phyloP scores from a whole-genome alignment of 2,113 vertebrate species.

The Camelus bactrianus region DNA sequence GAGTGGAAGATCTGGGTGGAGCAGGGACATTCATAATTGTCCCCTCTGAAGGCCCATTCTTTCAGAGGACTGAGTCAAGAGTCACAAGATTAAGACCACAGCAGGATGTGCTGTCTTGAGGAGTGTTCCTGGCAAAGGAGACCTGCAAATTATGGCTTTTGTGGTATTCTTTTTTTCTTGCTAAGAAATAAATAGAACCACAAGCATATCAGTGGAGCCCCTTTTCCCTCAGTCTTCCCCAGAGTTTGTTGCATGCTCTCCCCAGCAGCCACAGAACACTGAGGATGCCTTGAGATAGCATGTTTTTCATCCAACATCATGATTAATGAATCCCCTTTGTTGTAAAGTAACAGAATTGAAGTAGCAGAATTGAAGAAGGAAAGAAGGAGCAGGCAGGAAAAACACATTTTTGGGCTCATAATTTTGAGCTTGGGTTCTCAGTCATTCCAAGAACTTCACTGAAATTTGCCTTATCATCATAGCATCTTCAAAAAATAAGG shows the following conservation, averaged over 20 bases:
- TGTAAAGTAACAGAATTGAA: background rate
- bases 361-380: background rate
- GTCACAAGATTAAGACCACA: background rate
- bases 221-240: background rate
- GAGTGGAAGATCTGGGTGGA: background rate
- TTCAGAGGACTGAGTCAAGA: background rate
- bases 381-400: background rate
- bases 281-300: background rate
- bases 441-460: background rate
- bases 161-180: slow-evolving; percentile 35
- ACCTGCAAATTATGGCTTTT: slow-evolving; percentile 23
- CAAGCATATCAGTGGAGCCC: background rate
- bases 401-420: background rate
- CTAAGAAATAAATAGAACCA: slow-evolving; percentile 16
- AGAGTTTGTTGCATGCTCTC: background rate
- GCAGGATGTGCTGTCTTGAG: background rate
- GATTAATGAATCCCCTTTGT: background rate
- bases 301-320: slow-evolving; percentile 38
- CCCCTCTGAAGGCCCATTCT: background rate
- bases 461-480: background rate
- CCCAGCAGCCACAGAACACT: background rate
- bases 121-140: slow-evolving; percentile 23
- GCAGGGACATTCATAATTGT: too few relatives aligned
- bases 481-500: slow-evolving; percentile 2
- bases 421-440: background rate